Base-by-base conservation (phyloP, 1,140 invertebrate genomes). In the Diorhabda elongata region DNA sequence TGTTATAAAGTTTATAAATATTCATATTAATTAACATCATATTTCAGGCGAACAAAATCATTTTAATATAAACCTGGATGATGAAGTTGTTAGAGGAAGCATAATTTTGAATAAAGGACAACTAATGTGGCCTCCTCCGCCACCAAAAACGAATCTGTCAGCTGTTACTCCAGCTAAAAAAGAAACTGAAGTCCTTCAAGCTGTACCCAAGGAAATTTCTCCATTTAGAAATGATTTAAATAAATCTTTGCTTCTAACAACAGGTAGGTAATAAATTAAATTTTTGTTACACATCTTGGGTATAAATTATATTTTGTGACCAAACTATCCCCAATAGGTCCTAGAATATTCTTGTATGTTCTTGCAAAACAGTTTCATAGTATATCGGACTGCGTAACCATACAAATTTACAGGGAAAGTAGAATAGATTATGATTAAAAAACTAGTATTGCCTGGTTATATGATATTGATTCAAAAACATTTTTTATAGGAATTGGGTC, bases 31-130 rank as follows among this genome's bases (percentile, higher is more conserved):
- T 11, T 44, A 63, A 63, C 7, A 71, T 3, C 44, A 61, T 42
- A 58, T 76, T 80, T 67, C 65, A 87, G 86, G 87, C 56, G 84
- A 87, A 67, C 88, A 94, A 72, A 89, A 94, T 72, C 88, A 92
- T 77, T 95, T 91, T 78, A 80, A 90, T 77, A 87, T 95, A 58
- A 89, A 95, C 81, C 80, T 95, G 58, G 87, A 91, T 71, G 93
- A 96, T 82, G 94, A 96, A 82, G 94, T 96, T 44, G 89, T 93
- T 2, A 83, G 93, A 60, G 94, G 94, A 0, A 89, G 90, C 64
- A 92, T 95, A 73, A 85, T 96, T 64, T 80, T 93, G 8, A 79
- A 88, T 52, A 82, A 92, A 73, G 94, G 94, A 4, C 81, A 90
- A 75, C 79, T 94, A 44, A 76, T 94, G 77, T 96, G 93, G 91